Evolutionary conservation across 2,113 vertebrate genomes (phyloP), one percentile per base, ranked within the genome.

Genomic region (Bombycilla garrulus): DNA sequence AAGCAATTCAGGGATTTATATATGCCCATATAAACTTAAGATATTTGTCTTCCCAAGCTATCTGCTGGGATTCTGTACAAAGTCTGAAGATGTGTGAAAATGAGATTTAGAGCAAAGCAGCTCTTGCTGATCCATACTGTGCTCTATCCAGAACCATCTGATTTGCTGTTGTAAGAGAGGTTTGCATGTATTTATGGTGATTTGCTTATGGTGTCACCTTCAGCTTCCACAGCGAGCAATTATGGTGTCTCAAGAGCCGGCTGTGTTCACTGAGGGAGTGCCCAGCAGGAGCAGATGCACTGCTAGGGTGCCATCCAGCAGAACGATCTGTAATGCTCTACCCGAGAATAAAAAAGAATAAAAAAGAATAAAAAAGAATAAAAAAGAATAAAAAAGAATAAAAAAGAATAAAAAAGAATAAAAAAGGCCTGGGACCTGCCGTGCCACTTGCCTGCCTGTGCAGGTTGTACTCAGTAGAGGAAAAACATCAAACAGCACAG

Each of bases 131-230:
- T 84, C 61, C 26, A 29, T 40, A 50, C 45, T 57, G 36, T 26
- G 65, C 33, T 26, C 40, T 67, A 22, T 29, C 87, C 78, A 35
- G 38, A 85, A 25, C 33, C 8, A 12, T 64, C 69, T 76, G 61
- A 86, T 92, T 76, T 90, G 45, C 76, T 81, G 44, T 71, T 71
- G 15, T 88, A 50, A 51, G 72, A 53, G n/a, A 93, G 25, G 26
- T 72, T 90, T 93, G 76, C 82, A 36, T 88, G 40, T 65, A 50
- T 78, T 92, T 94, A 26, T 79, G 88, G 69, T 71, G 88, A 92
- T 84, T 96, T 91, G 83, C 66, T 91, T 81, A 58, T 20, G 36
- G 88, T 86, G 93, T 97, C 93, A 96, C 86, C 88, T 95, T 94
- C 88, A 92, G 83, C 82, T 81, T 81, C 92, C 65, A 81, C 53